phyloP scores from a whole-genome alignment of 2,113 vertebrate genomes.

The Neodon shergylaensis region DNA sequence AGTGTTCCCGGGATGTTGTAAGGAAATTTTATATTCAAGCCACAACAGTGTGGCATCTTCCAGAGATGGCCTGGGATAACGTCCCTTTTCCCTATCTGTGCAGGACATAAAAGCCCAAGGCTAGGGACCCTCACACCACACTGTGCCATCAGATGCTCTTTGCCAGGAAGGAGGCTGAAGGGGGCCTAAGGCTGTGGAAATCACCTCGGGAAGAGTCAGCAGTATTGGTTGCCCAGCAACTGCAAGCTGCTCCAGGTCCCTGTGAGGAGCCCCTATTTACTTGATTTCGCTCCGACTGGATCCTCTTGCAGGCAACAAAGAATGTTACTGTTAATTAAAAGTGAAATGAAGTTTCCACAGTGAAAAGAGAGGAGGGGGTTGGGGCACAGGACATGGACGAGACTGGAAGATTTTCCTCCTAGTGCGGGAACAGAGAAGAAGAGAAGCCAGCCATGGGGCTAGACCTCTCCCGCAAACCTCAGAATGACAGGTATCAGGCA shows the following conservation, averaged over 20 bases:
- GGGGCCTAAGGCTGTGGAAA: neutral
- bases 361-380: neutral
- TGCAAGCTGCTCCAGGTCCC: neutral
- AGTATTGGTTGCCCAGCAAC: neutral
- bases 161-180: neutral
- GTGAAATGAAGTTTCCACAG: neutral
- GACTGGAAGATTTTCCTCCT: neutral
- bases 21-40: neutral
- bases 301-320: constrained; percentile 2
- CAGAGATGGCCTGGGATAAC: neutral
- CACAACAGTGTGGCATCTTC: neutral
- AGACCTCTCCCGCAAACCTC: neutral
- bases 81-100: neutral
- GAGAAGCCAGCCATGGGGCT: fast-evolving
- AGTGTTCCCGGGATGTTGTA: neutral
- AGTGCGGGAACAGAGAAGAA: fast-evolving
- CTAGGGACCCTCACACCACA: neutral
- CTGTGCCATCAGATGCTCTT: neutral
- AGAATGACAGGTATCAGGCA: neutral
- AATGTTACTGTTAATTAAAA: neutral
- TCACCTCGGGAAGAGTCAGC: neutral
- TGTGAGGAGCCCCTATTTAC: neutral
- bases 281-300: neutral
- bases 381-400: neutral
- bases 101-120: neutral